Conservation (phyloP, 2,888 invertebrate species). For the Strigamia crassipes region DNA sequence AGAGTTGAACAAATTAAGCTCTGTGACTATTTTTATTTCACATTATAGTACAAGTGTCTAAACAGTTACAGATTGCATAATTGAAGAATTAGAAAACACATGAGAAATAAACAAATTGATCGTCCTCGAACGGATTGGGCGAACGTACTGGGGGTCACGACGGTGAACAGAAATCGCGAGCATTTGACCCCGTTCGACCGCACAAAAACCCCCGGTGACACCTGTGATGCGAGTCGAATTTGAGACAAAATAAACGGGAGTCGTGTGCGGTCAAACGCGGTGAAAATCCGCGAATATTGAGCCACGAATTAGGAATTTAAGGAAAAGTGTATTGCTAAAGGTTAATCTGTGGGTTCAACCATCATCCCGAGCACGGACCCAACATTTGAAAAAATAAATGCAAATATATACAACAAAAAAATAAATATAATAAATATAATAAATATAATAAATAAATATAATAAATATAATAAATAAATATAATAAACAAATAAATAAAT, state of each 20-base stretch:
- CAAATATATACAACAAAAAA: background rate
- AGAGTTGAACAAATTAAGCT: constrained; percentile 39
- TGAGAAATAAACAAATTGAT: constrained; percentile 33
- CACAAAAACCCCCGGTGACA: background rate
- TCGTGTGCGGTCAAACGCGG: background rate
- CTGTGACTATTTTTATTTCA: constrained; percentile 48
- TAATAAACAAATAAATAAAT: background rate
- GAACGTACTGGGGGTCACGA: background rate
- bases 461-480: background rate
- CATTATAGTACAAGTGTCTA: constrained; percentile 49
- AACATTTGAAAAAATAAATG: background rate
- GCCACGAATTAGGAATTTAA: constrained; percentile 40
- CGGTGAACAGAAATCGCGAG: constrained; percentile 1
- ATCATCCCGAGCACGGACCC: constrained; percentile 22
- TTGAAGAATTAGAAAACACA: constrained; percentile 36
- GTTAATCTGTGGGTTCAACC: constrained; percentile 29
- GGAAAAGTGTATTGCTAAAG: constrained; percentile 31
- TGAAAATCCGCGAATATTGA: constrained; percentile 6
- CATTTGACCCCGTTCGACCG: background rate
- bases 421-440: background rate
- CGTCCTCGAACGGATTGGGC: background rate
- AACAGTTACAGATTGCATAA: constrained; percentile 48
- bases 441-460: background rate
- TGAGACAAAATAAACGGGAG: background rate
- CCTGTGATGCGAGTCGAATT: too few relatives aligned